Evolutionary conservation across 2,113 vertebrate genomes (phyloP).

Genomic region (Cyprinodon variegatus): DNA sequence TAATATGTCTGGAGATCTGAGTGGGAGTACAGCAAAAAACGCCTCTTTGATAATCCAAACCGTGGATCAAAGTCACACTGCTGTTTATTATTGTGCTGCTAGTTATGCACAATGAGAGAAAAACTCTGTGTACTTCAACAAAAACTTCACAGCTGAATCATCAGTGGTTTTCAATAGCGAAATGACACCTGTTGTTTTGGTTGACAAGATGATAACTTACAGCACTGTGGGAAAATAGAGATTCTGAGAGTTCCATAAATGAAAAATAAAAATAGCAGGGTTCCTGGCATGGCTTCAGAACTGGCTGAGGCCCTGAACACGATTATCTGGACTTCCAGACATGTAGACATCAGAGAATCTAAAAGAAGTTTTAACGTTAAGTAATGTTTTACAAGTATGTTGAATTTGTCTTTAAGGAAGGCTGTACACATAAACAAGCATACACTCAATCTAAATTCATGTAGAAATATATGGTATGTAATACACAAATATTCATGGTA

Average conservation of each 20-base stretch:
- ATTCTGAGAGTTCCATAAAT: not conserved
- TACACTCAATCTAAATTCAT: no score
- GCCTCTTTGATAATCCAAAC: slow-evolving; percentile 1
- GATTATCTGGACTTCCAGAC: not conserved
- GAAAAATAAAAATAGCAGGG: not conserved
- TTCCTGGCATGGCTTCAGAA: not conserved
- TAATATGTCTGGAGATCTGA: slow-evolving; percentile 39
- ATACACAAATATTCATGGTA: no score
- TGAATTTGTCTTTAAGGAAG: no score
- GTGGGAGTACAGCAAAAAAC: slow-evolving; percentile 17
- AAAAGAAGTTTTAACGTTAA: no score
- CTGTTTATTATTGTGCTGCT: slow-evolving; percentile 47
- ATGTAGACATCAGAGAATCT: no score
- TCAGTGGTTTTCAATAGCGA: slow-evolving; percentile 6
- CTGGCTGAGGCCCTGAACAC: not conserved
- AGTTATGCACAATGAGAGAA: slow-evolving; percentile 45
- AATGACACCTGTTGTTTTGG: slow-evolving; percentile 15
- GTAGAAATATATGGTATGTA: no score
- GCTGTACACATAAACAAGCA: no score
- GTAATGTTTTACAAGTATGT: no score
- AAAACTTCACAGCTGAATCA: slow-evolving; percentile 18
- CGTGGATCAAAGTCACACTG: slow-evolving; percentile 13
- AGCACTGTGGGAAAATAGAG: not conserved
- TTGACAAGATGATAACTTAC: not conserved
- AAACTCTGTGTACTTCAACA: slow-evolving; percentile 22